These are phyloP conservation scores for Agapetus fuscipes DNA, from an alignment of 2,888 invertebrate genomes.

Conservation along the genomic window DNA sequence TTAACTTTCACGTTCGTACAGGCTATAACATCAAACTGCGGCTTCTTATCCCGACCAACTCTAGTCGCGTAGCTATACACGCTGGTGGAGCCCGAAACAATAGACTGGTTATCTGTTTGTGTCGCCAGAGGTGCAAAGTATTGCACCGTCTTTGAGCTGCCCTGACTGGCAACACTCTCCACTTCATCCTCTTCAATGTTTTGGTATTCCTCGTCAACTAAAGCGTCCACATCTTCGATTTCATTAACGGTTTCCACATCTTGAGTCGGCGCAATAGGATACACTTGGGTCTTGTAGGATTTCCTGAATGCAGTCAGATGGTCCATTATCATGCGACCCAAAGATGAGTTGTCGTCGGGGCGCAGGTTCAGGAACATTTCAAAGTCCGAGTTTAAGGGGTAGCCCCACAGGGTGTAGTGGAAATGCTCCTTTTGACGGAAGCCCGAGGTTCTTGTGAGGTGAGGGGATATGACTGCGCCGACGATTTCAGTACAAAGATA, in stretches of 20 bases:
- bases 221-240: constrained; percentile 31
- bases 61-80: constrained; percentile 32
- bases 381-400: constrained; percentile 45
- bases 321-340: constrained; percentile 46
- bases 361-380: constrained; percentile 49
- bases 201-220: constrained; percentile 42
- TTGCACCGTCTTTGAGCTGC: constrained; percentile 9
- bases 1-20: constrained; percentile 30
- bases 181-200: constrained; percentile 38
- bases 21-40: constrained; percentile 39
- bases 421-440: constrained; percentile 44
- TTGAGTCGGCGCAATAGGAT: constrained; percentile 31
- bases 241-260: constrained; percentile 30
- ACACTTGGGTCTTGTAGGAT: constrained; percentile 35
- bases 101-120: constrained; percentile 37
- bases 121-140: constrained; percentile 17
- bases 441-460: constrained; percentile 38
- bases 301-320: constrained; percentile 45
- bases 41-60: constrained; percentile 34
- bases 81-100: constrained; percentile 36
- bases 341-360: constrained; percentile 46
- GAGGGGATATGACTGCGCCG: constrained; percentile 43
- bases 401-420: constrained; percentile 48
- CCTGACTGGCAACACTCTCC: constrained; percentile 23
- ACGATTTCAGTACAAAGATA: constrained; percentile 56